Percentiles rank a stretch among this genome's conserved stretches.
Conservation (phyloP, 1,140 invertebrate genomes). For the Drosophila varians region DNA sequence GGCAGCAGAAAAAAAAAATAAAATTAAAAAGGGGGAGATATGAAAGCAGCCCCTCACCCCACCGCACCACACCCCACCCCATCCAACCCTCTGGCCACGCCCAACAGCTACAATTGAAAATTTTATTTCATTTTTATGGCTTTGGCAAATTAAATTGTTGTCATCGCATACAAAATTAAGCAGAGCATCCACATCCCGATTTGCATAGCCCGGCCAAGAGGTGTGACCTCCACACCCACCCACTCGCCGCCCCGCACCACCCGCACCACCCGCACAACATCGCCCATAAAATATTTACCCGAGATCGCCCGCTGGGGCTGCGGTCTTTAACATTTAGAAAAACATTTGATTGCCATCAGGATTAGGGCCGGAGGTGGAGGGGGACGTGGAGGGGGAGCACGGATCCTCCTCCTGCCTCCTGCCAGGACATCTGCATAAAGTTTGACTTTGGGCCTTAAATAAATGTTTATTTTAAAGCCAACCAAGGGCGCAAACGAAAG, state of each 20-base stretch:
- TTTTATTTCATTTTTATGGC: conserved; percentile 79
- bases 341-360: conserved; percentile 50
- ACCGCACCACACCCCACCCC: neutral
- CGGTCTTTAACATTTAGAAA: conserved; percentile 42
- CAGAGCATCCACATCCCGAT: conserved; percentile 33
- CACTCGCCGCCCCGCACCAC: neutral
- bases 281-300: conserved; percentile 5
- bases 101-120: conserved; percentile 69
- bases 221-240: conserved; percentile 50
- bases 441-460: conserved; percentile 12
- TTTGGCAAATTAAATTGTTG: conserved; percentile 77
- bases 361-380: conserved; percentile 4
- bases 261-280: too few relatives aligned
- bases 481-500: neutral
- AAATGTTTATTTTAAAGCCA: conserved; percentile 32
- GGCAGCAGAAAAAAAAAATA: neutral
- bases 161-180: conserved; percentile 73
- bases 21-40: too few relatives aligned
- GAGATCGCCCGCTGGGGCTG: conserved; percentile 30
- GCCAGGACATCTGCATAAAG: conserved; percentile 37
- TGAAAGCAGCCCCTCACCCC: too few relatives aligned
- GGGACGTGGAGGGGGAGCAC: too few relatives aligned
- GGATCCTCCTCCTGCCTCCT: too few relatives aligned
- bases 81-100: conserved; percentile 10
- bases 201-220: conserved; percentile 51